These are phyloP conservation scores for Corvus moneduloides DNA, from an alignment of 2,113 vertebrate species.

Conservation along the genomic window DNA sequence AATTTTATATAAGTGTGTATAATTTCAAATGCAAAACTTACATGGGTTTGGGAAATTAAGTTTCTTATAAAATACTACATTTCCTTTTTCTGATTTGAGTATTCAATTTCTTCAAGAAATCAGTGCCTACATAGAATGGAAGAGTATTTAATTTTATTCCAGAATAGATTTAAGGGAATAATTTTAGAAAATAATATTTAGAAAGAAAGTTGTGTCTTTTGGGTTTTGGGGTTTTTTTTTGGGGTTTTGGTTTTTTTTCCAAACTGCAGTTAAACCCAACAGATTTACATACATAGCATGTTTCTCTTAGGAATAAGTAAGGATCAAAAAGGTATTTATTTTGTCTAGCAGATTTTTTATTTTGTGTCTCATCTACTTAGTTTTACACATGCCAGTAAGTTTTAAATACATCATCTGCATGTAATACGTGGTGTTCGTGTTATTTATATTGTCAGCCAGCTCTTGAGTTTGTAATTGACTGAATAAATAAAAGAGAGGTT, in stretches of 20 bases:
- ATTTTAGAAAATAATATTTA: neutral
- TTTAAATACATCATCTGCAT: conserved; percentile 34
- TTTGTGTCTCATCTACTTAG: conserved; percentile 25
- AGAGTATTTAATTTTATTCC: neutral
- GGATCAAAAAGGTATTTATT: conserved; percentile 4
- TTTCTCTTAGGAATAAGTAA: neutral
- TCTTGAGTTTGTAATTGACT: neutral
- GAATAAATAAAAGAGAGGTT: neutral
- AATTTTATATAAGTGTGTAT: neutral
- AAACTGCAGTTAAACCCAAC: neutral
- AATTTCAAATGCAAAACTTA: neutral
- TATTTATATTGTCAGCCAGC: neutral
- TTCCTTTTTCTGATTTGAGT: neutral
- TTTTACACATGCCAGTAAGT: neutral
- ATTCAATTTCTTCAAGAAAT: neutral
- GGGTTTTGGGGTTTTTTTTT: neutral
- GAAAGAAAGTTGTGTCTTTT: neutral
- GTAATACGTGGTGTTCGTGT: neutral
- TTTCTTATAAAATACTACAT: neutral
- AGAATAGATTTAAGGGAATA: neutral
- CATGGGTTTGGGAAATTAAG: neutral
- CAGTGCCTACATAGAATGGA: neutral
- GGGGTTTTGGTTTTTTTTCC: neutral
- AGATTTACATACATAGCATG: neutral
- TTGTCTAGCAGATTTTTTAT: neutral